Evolutionary conservation across 1,140 invertebrate genomes (phyloP).

Genomic region (Gryon sp.): DNA sequence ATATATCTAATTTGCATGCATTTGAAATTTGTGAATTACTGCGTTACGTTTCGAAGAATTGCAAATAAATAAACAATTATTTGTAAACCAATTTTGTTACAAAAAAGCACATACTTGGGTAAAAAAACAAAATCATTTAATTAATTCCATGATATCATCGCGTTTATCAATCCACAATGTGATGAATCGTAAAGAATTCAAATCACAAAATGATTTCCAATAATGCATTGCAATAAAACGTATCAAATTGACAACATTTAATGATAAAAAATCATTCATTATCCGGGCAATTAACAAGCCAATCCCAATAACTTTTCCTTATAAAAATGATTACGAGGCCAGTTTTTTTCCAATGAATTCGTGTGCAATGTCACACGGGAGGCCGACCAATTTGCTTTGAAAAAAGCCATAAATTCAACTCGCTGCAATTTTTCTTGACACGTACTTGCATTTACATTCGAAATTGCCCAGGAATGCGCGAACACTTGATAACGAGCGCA

Average conservation of each 20-base stretch:
- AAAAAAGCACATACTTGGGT: no score
- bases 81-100: no score
- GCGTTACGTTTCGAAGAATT: no score
- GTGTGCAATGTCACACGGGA: constrained; percentile 53
- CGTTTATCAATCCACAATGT: no score
- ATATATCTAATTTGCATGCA: no score
- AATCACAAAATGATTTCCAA: no score
- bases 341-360: constrained; percentile 42
- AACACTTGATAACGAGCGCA: constrained; percentile 43
- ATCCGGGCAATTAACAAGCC: constrained; percentile 35
- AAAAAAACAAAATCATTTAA: no score
- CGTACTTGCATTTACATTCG: constrained; percentile 52
- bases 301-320: constrained; percentile 56
- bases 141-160: no score
- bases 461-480: constrained; percentile 54
- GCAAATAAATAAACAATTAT: no score
- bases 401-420: constrained; percentile 40
- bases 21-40: no score
- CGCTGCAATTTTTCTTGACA: constrained; percentile 50
- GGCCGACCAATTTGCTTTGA: constrained; percentile 39
- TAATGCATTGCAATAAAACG: not conserved
- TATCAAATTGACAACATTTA: not conserved
- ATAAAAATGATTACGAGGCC: constrained; percentile 60
- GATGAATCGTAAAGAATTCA: no score
- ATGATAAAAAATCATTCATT: constrained; percentile 29